Percentiles rank a stretch among this genome's conserved stretches.
Evolutionary conservation across 2,113 vertebrate genomes (phyloP).

Genomic region (Galbula dea): DNA sequence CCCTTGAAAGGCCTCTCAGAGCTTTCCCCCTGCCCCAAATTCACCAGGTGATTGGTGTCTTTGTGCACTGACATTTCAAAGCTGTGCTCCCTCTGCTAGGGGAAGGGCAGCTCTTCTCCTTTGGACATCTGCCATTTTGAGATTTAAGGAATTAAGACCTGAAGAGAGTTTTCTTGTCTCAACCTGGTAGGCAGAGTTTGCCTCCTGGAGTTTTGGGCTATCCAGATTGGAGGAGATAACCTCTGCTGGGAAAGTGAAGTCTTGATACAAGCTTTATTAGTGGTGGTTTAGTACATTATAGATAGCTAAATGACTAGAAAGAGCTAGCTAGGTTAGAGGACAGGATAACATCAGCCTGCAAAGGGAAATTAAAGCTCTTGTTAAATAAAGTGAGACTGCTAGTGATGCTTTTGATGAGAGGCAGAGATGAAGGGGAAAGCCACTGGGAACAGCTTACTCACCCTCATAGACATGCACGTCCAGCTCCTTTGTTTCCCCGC

Average conservation of each 20-base stretch:
- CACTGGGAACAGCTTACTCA: neutral
- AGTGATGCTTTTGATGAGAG: neutral
- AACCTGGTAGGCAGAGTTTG: neutral
- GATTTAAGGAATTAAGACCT: neutral
- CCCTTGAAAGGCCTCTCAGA: neutral
- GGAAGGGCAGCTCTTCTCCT: neutral
- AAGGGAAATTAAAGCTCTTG: neutral
- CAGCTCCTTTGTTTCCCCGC: neutral
- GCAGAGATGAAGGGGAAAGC: neutral
- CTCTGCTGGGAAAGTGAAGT: neutral
- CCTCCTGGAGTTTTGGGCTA: neutral
- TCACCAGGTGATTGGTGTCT: accelerated
- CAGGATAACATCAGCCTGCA: neutral
- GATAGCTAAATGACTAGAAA: neutral
- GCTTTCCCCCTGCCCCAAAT: neutral
- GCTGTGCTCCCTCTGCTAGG: neutral
- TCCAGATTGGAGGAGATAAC: neutral
- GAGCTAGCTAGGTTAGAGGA: neutral
- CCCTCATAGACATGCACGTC: conserved; percentile 72
- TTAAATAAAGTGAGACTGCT: neutral
- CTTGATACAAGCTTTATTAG: neutral
- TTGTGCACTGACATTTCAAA: neutral
- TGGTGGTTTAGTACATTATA: accelerated
- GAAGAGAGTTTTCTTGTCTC: neutral
- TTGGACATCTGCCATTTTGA: neutral